Evolutionary conservation across 2,113 vertebrate species (phyloP).

Genomic region (Meles meles): DNA sequence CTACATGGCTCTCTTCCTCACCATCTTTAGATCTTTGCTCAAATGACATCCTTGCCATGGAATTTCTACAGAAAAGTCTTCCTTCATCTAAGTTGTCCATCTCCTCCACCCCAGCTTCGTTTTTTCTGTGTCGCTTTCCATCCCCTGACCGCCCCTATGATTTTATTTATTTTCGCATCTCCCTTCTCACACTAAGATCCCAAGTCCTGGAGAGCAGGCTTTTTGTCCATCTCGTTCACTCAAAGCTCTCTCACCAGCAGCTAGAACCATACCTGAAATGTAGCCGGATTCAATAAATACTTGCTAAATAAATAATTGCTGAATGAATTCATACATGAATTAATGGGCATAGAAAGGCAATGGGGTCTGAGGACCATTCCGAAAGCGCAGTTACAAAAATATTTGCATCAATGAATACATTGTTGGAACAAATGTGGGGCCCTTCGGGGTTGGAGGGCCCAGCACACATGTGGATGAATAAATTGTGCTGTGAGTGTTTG

Average conservation of each 20-base stretch:
- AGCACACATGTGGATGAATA: slow-evolving; percentile 28
- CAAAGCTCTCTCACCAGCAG: background rate
- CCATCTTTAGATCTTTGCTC: background rate
- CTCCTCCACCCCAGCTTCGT: background rate
- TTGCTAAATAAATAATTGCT: background rate
- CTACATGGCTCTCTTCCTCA: background rate
- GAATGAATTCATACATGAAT: background rate
- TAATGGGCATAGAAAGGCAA: background rate
- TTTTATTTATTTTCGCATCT: background rate
- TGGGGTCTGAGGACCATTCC: slow-evolving; percentile 1
- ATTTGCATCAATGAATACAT: slow-evolving; percentile 52
- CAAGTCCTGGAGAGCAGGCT: background rate
- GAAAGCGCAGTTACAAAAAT: slow-evolving; percentile 49
- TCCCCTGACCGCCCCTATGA: background rate
- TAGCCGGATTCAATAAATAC: background rate
- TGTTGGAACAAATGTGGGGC: slow-evolving; percentile 23
- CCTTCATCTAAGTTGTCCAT: accelerated
- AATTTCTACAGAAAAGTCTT: background rate
- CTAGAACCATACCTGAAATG: background rate
- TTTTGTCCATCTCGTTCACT: background rate
- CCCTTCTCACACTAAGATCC: background rate
- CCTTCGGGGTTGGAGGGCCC: background rate
- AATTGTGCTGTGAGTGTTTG: slow-evolving; percentile 3
- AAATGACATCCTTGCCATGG: accelerated
- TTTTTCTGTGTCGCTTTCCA: background rate